These are phyloP conservation scores for Ladona fulva DNA, from an alignment of 1,140 invertebrate genomes.

Conservation along the genomic window DNA sequence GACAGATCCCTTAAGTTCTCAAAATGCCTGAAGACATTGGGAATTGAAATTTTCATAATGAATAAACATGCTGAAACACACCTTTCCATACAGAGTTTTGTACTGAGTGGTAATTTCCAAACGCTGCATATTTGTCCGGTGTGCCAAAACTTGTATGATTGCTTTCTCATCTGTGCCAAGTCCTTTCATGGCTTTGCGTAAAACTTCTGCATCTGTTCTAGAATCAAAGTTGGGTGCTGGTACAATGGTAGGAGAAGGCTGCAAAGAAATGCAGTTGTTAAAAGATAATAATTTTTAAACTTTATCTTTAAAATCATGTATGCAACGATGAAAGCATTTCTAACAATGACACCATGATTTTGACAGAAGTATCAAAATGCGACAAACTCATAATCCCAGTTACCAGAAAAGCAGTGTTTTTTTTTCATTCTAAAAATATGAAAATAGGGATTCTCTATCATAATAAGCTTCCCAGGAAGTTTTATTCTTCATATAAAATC, in stretches of 20 bases:
- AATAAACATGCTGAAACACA: conserved; percentile 32
- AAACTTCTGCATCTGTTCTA: conserved; percentile 63
- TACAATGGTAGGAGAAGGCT: conserved; percentile 54
- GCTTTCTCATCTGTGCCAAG: conserved; percentile 76
- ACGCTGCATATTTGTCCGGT: conserved; percentile 63
- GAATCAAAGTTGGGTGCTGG: conserved; percentile 35
- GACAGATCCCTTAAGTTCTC: too few species aligned
- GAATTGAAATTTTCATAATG: conserved; percentile 11
- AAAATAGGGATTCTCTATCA: too few species aligned
- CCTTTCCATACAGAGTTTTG: conserved; percentile 76
- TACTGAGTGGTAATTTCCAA: conserved; percentile 60
- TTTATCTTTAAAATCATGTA: too few species aligned
- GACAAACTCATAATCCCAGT: too few species aligned
- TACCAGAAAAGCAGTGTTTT: too few species aligned
- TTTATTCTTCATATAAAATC: too few species aligned
- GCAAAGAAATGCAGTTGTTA: conserved; percentile 27
- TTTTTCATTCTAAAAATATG: too few species aligned
- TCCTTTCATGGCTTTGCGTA: conserved; percentile 81
- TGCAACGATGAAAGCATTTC: too few species aligned
- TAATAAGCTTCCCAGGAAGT: too few species aligned
- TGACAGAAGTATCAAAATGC: too few species aligned
- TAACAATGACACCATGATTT: too few species aligned
- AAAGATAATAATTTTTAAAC: too few species aligned
- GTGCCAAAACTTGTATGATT: conserved; percentile 67
- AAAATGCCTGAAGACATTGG: not conserved